Evolutionary conservation across 2,888 invertebrate species (phyloP).

Genomic region (Syrista parreyssii): DNA sequence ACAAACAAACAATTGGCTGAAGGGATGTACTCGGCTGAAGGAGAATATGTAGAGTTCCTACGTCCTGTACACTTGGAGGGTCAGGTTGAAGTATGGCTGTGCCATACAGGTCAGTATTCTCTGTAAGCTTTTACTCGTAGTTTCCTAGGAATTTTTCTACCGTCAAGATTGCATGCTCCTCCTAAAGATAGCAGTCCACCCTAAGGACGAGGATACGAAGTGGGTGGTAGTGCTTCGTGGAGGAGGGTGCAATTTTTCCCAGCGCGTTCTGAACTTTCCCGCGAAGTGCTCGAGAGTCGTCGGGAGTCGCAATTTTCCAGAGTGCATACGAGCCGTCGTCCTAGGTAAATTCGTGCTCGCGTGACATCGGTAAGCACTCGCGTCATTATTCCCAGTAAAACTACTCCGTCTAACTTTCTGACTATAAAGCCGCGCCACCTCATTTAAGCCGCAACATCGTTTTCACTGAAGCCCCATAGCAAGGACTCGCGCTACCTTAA

Average conservation of each 20-base stretch:
- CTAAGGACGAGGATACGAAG: neutral
- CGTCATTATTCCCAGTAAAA: neutral
- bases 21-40: constrained; percentile 88
- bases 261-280: neutral
- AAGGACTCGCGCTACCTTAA: neutral
- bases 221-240: neutral
- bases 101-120: constrained; percentile 73
- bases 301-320: neutral
- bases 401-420: neutral
- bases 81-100: constrained; percentile 84
- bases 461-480: neutral
- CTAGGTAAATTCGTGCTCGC: neutral
- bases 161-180: neutral
- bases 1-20: constrained; percentile 66
- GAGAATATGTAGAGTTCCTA: constrained; percentile 83
- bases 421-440: neutral
- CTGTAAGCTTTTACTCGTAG: neutral
- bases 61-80: constrained; percentile 79
- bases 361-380: neutral
- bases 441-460: neutral
- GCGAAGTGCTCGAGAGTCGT: neutral
- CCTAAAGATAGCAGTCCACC: neutral
- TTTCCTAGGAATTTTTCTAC: neutral
- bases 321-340: neutral
- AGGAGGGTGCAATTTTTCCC: neutral